phyloP scores from a whole-genome alignment of 2,797 vertebrate species.

The Poecilia wingei region DNA sequence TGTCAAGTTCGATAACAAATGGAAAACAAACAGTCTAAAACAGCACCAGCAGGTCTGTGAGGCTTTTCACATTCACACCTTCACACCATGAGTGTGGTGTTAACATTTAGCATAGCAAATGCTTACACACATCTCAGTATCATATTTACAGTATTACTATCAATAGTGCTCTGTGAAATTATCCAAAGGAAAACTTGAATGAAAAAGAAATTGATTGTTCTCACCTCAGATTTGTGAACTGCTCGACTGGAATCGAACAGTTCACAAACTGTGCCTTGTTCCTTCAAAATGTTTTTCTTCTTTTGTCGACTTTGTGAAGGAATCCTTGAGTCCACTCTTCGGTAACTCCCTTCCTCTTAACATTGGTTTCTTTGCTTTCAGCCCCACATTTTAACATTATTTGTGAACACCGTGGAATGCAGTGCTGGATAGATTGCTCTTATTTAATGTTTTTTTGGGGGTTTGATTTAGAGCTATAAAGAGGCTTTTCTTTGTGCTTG shows the following conservation, averaged over 20 bases:
- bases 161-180: background rate
- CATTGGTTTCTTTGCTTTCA: background rate
- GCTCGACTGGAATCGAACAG: background rate
- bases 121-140: background rate
- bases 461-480: background rate
- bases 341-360: background rate
- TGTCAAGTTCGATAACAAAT: slow-evolving; percentile 12
- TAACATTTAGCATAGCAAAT: background rate
- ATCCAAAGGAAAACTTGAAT: background rate
- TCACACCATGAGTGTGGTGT: background rate
- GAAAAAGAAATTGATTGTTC: background rate
- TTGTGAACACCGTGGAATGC: background rate
- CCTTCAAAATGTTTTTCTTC: background rate
- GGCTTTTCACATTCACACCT: background rate
- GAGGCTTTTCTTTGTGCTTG: background rate
- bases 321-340: background rate
- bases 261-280: no score
- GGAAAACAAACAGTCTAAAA: slow-evolving; percentile 1
- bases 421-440: background rate
- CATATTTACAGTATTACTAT: background rate
- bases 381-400: background rate
- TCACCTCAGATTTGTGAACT: background rate
- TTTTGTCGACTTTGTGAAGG: background rate
- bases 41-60: background rate
- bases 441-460: background rate